Conservation (phyloP, 2,888 invertebrate species). For the Phlogophora meticulosa region DNA sequence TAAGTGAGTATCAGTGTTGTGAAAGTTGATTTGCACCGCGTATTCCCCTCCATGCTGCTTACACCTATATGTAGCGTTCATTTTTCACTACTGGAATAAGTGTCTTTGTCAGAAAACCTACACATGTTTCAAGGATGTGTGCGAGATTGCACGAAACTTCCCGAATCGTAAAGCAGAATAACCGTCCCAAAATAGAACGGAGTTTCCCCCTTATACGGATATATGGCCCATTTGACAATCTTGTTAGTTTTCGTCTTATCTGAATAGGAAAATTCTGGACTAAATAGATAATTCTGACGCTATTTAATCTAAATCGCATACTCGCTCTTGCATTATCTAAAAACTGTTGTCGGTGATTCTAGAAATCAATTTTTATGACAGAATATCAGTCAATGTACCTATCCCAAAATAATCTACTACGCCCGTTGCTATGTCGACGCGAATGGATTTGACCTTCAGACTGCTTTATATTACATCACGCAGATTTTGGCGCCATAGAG, state of each 20-base stretch:
- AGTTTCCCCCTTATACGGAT: conserved; percentile 39
- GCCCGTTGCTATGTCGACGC: conserved; percentile 64
- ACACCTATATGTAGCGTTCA: conserved; percentile 66
- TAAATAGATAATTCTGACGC: conserved; percentile 49
- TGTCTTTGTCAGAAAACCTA: conserved; percentile 25
- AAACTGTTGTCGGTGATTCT: conserved; percentile 58
- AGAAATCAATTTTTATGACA: conserved; percentile 65
- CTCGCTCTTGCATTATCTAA: conserved; percentile 42
- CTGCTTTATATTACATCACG: conserved; percentile 41
- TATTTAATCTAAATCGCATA: conserved; percentile 60
- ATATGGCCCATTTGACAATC: conserved; percentile 27
- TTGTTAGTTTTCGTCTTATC: conserved; percentile 34
- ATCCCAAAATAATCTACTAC: conserved; percentile 54
- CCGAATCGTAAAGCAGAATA: conserved; percentile 4
- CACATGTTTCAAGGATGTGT: conserved; percentile 15
- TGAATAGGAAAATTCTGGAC: conserved; percentile 56
- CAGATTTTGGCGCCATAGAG: conserved; percentile 34
- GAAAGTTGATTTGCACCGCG: conserved; percentile 85
- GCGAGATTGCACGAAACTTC: conserved; percentile 2
- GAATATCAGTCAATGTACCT: conserved; percentile 32
- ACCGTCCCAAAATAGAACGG: conserved; percentile 14
- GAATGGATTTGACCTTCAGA: conserved; percentile 65
- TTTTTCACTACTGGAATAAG: conserved; percentile 66
- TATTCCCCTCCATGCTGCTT: conserved; percentile 67
- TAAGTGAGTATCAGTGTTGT: conserved; percentile 75